phyloP scores from a whole-genome alignment of 1,140 invertebrate species.

The Apis dorsata region DNA sequence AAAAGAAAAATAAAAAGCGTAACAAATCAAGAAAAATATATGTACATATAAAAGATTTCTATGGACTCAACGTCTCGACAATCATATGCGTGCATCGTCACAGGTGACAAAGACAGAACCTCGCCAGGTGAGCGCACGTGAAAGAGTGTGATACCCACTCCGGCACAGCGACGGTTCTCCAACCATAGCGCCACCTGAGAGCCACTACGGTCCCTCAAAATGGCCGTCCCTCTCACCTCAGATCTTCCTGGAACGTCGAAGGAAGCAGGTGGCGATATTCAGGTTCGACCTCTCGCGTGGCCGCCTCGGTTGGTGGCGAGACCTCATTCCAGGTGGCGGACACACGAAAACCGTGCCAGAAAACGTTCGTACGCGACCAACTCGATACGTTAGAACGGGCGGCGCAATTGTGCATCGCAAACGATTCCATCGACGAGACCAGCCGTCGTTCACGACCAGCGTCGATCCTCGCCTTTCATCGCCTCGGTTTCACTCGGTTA shows the following conservation, averaged over 20 bases:
- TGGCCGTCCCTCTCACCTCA: constrained; percentile 68
- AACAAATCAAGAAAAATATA: too few species aligned
- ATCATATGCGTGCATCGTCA: background rate
- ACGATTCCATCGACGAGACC: background rate
- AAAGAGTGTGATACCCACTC: constrained; percentile 55
- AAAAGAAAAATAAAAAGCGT: background rate
- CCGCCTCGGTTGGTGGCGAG: constrained; percentile 46
- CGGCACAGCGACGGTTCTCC: constrained; percentile 43
- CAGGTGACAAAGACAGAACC: constrained; percentile 38
- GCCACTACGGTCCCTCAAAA: constrained; percentile 61
- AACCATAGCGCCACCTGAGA: constrained; percentile 64
- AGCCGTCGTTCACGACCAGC: constrained; percentile 1
- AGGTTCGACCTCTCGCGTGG: constrained; percentile 50
- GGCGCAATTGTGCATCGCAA: background rate
- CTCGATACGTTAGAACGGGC: constrained; percentile 19
- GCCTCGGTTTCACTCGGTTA: background rate
- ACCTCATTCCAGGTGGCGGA: constrained; percentile 59
- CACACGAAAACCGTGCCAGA: constrained; percentile 53
- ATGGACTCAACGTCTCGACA: too few species aligned
- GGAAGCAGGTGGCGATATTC: constrained; percentile 64
- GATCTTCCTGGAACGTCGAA: constrained; percentile 65
- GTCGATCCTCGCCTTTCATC: constrained; percentile 2
- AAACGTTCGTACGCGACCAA: constrained; percentile 27
- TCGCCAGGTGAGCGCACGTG: constrained; percentile 51
- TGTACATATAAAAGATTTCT: too few species aligned